Conservation (phyloP, 2,888 invertebrate genomes). For the Napeogenes inachia region DNA sequence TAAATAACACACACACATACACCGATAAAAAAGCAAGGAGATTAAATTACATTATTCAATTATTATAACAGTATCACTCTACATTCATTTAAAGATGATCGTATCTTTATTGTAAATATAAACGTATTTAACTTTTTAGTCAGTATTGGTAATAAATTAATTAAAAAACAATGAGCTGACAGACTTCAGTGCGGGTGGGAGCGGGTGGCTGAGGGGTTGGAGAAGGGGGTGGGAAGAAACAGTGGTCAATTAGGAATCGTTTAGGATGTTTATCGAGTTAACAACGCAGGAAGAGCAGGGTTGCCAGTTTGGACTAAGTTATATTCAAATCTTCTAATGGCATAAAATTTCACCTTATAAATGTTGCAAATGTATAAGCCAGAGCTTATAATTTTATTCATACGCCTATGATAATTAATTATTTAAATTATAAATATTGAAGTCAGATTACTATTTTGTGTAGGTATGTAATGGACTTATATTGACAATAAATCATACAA, state of each 20-base stretch:
- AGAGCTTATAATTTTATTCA: too few species aligned
- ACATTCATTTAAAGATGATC: background rate
- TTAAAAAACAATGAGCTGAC: slow-evolving; percentile 31
- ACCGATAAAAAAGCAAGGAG: too few species aligned
- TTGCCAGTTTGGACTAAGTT: slow-evolving; percentile 10
- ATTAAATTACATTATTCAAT: too few species aligned
- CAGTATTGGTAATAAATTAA: slow-evolving; percentile 29
- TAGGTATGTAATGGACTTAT: too few species aligned
- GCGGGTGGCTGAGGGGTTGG: slow-evolving; percentile 27
- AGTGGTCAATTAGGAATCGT: slow-evolving; percentile 45
- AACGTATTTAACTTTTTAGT: slow-evolving; percentile 13
- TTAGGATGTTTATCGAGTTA: slow-evolving; percentile 41
- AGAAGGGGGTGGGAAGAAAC: slow-evolving; percentile 36
- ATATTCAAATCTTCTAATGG: background rate
- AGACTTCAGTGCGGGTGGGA: slow-evolving; percentile 24
- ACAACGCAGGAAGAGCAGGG: slow-evolving; percentile 31
- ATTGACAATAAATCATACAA: too few species aligned
- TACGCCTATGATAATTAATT: too few species aligned
- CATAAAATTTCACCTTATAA: background rate
- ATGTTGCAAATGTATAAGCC: too few species aligned
- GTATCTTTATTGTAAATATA: slow-evolving; percentile 5
- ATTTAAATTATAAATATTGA: too few species aligned
- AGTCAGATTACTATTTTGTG: too few species aligned
- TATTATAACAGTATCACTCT: background rate
- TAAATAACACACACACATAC: too few species aligned